Conservation (phyloP, 2,113 vertebrate genomes). For the Theristicus caerulescens region DNA sequence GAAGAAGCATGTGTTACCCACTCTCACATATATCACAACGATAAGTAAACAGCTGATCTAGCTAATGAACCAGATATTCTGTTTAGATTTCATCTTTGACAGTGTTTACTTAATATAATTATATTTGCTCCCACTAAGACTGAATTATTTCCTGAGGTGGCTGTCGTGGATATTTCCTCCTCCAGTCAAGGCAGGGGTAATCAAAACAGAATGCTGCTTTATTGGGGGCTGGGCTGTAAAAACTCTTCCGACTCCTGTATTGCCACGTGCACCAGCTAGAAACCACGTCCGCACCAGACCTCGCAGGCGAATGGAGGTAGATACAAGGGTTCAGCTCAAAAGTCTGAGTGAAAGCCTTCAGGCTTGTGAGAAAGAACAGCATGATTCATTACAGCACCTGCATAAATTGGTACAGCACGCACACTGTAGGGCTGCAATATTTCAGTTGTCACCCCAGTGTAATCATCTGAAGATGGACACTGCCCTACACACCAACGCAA, state of each 20-base stretch:
- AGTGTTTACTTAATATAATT: conserved; percentile 24
- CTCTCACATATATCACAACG: not conserved
- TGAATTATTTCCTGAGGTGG: not conserved
- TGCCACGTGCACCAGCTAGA: not conserved
- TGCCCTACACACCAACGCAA: not conserved
- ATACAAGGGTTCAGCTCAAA: not conserved
- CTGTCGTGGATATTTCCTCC: not conserved
- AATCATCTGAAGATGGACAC: not conserved
- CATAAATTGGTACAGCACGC: not conserved
- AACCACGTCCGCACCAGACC: not conserved
- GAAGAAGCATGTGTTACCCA: not conserved
- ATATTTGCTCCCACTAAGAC: not conserved
- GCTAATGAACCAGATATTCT: conserved; percentile 5
- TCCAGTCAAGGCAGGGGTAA: not conserved
- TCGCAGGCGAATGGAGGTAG: not conserved
- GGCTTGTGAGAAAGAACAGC: not conserved
- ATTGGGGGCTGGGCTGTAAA: not conserved
- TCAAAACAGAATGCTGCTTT: not conserved
- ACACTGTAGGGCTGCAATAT: not conserved
- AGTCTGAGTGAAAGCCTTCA: not conserved
- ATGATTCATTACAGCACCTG: not conserved
- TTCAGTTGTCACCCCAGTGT: not conserved
- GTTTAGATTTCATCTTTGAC: conserved; percentile 18
- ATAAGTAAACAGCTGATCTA: not conserved
- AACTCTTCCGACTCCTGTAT: not conserved